Evolutionary conservation across 2,797 vertebrate species (phyloP), one percentile per base, ranked within the genome.

Genomic region (Leptatherina wallacei): DNA sequence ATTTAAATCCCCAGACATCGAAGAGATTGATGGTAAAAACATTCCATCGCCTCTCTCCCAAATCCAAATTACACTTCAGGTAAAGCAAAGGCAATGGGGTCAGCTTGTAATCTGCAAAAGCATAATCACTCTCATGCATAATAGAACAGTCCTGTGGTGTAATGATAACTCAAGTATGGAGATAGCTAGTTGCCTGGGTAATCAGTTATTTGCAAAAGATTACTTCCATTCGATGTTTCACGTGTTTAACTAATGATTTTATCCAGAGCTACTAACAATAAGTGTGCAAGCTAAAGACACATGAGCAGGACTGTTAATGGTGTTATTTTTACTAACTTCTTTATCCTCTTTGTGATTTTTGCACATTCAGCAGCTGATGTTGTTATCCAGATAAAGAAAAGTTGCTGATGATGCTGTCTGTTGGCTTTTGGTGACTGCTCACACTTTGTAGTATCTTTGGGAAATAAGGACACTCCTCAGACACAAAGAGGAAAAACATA

Each of bases 81-180:
- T 91, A 90, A 88, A 81, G 88, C 90, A 89, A 91, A 91, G 91
- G 89, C 90, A 91, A 88, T 85, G 88, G 84, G 90, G 91, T 92
- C 91, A 91, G 82, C 78, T 75, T 90, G 91, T 92, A 90, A 92
- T 92, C 91, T 89, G 90, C 90, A 78, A 44, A 80, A 70, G 81
- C 83, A 66, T 86, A 91, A 90, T 92, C 89, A 88, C 85, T 72
- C 80, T 88, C 89, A 91, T 92, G 87, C 88, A 92, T 92, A 90
- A 90, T 88, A 89, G 76, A 91, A 90, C 8, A 27, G 47, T 73
- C 52, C 59, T 55, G 71, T 14, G 35, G 69, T 68, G 82, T 78
- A 82, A 84, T 90, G 85, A 89, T 77, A 78, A 80, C 13, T 47
- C 82, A 66, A 82, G 78, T 82, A 47, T 35, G 72, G 71, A 88